Conservation (phyloP, 1,140 invertebrate species). For the Atta texana region DNA sequence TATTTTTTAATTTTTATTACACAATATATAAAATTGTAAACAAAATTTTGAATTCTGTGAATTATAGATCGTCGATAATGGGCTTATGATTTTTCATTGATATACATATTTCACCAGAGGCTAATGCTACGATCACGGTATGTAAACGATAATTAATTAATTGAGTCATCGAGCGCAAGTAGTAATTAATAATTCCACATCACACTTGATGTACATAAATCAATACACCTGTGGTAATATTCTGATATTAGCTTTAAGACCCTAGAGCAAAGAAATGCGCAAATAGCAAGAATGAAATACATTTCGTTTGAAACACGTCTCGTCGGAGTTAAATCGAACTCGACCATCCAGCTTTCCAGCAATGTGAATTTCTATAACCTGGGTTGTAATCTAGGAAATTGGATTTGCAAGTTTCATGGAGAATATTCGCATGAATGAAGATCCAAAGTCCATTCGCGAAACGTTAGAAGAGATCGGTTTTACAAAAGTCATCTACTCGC, state of each 20-base stretch:
- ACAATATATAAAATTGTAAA: not conserved
- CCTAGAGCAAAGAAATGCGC: not conserved
- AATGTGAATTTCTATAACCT: conserved; percentile 26
- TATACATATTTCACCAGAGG: not conserved
- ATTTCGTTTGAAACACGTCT: conserved; percentile 37
- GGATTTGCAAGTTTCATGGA: conserved; percentile 66
- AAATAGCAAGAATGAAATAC: conserved; percentile 40
- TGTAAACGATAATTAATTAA: conserved; percentile 28
- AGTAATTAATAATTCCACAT: conserved; percentile 27
- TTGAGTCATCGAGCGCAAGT: not conserved
- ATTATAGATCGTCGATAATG: not conserved
- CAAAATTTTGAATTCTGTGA: not conserved
- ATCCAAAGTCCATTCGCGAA: conserved; percentile 16
- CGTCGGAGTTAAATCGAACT: conserved; percentile 52
- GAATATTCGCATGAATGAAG: conserved; percentile 17
- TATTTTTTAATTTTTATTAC: too few relatives aligned
- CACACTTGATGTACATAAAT: not conserved
- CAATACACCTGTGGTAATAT: conserved; percentile 30
- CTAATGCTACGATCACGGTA: not conserved
- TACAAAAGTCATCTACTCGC: not conserved
- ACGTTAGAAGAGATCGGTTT: not conserved
- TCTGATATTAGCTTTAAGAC: conserved; percentile 19
- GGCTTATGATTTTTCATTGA: not conserved
- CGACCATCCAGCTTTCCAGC: conserved; percentile 43
- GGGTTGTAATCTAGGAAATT: conserved; percentile 61